Conservation (phyloP, 2,888 invertebrate genomes). For the Atherix ibis region DNA sequence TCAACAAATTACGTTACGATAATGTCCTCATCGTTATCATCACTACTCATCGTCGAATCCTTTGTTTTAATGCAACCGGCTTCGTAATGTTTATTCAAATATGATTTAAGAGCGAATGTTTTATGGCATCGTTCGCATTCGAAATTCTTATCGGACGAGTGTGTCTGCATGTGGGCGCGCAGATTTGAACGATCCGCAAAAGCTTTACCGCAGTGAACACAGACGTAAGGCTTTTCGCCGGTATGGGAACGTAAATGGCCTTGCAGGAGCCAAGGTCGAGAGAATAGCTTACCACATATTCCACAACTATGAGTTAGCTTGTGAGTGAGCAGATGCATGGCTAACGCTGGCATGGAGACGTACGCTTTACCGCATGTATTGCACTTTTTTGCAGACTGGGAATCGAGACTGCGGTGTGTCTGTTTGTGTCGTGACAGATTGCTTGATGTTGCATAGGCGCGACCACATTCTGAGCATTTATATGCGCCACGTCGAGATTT, state of each 20-base stretch:
- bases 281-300: conserved; percentile 88
- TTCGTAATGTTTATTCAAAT: conserved; percentile 88
- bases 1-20: conserved; percentile 28
- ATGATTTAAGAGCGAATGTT: conserved; percentile 86
- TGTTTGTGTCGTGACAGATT: conserved; percentile 83
- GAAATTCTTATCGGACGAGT: conserved; percentile 79
- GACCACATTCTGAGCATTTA: conserved; percentile 75
- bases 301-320: conserved; percentile 83
- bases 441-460: conserved; percentile 80
- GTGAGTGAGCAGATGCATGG: conserved; percentile 87
- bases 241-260: conserved; percentile 83
- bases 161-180: conserved; percentile 90
- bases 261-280: conserved; percentile 84
- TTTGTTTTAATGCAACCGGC: conserved; percentile 60
- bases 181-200: conserved; percentile 90
- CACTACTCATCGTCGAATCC: conserved; percentile 10
- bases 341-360: conserved; percentile 94
- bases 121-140: conserved; percentile 76
- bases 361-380: conserved; percentile 91
- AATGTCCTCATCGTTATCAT: conserved; percentile 30
- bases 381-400: conserved; percentile 89
- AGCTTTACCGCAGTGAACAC: conserved; percentile 83
- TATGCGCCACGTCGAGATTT: conserved; percentile 34
- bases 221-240: conserved; percentile 87
- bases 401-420: conserved; percentile 84